Conservation (phyloP, 2,888 invertebrate genomes). For the Trilocha varians region DNA sequence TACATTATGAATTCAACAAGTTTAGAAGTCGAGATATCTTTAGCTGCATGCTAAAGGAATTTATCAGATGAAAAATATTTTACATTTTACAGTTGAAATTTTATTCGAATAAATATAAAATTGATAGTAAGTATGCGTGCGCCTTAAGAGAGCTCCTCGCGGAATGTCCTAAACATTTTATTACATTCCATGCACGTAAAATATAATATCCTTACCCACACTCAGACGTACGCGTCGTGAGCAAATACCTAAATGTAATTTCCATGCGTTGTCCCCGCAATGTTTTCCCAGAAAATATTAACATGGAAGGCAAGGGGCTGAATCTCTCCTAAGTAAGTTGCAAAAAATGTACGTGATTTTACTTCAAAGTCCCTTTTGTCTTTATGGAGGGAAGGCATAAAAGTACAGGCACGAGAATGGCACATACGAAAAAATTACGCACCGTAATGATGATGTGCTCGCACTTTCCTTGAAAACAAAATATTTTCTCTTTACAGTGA, state of each 20-base stretch:
- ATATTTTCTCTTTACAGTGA: conserved; percentile 64
- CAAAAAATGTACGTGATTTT: conserved; percentile 75
- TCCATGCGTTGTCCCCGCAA: conserved; percentile 73
- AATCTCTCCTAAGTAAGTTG: conserved; percentile 73
- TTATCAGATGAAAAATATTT: no score
- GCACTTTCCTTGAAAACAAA: conserved; percentile 63
- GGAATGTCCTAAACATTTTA: conserved; percentile 65
- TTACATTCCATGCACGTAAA: conserved; percentile 71
- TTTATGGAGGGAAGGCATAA: conserved; percentile 70
- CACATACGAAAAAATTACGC: conserved; percentile 71
- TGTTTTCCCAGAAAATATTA: conserved; percentile 73
- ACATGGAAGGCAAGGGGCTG: conserved; percentile 71
- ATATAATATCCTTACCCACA: conserved; percentile 71
- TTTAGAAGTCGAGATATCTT: no score
- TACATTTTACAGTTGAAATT: no score
- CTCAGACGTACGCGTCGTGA: conserved; percentile 63
- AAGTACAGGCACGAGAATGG: conserved; percentile 68
- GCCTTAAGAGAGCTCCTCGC: conserved; percentile 15
- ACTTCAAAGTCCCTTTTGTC: conserved; percentile 74
- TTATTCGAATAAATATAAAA: not conserved
- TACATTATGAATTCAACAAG: no score
- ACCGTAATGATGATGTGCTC: conserved; percentile 70
- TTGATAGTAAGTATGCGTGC: not conserved
- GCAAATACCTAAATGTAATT: conserved; percentile 74
- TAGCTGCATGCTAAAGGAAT: no score